Evolutionary conservation across 2,888 invertebrate genomes (phyloP), one percentile per base, ranked within the genome.

Genomic region (Anodontia alba): DNA sequence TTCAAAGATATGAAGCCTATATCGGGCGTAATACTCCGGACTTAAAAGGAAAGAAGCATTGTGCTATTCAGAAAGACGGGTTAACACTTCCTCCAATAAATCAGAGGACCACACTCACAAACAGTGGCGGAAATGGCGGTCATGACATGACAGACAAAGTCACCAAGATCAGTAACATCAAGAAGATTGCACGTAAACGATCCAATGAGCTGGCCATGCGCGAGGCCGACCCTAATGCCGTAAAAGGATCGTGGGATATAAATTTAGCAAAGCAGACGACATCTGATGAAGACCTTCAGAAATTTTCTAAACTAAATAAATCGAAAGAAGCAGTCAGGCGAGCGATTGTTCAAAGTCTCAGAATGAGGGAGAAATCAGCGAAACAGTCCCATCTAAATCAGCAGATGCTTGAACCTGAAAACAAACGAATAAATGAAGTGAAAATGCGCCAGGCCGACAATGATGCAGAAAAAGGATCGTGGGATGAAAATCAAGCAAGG

Each of bases 131-230:
- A 15, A 62, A 62, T 5, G 17, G 20, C 33, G 57, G 57, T 8
- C 29, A 29, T 8, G 33, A 62, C 5, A 17, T 29, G 17, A 23
- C 2, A 20, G 33, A 17, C 2, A 33, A 62, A 20, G 3, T 33
- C 33, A n/a, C 62, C 1, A 31, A 12, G 62, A 62, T 62, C 33
- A 62, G 62, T 20, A 31, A 62, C 33, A 62, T 62, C 15, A 62
- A 62, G 62, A 62, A 33, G 62, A 62, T 62, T 62, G 62, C 62
- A 33, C 62, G 62, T 23, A 62, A 33, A 33, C 62, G 62, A 3
- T 62, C 62, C 7, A 62, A 62, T 33, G 62, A 62, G 17, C n/a
- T 62, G 5, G 62, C 62, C 1, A 8, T 33, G 62, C 62, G 62
- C 33, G 62, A 62, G 33, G n/a, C 62, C 12, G 62, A 62, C 17